A percentile compares a stretch with the other conserved stretches of the same genome.
phyloP scores from a whole-genome alignment of 2,888 invertebrate species.

The Metacarcinus magister region DNA sequence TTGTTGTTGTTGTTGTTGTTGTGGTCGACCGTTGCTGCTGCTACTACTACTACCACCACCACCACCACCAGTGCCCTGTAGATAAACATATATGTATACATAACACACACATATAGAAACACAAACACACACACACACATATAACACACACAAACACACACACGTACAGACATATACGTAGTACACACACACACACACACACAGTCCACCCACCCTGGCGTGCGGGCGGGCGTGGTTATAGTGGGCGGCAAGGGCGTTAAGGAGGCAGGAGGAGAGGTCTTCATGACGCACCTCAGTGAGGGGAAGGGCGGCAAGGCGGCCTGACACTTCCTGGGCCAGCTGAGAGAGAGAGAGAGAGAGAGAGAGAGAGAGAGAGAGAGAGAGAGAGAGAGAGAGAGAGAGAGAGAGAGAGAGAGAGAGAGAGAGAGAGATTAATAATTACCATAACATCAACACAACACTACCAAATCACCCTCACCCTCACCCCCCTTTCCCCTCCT shows the following conservation, averaged over 20 bases:
- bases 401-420: background rate
- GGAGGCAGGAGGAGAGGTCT: background rate
- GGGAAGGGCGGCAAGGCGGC: background rate
- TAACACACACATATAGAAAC: background rate
- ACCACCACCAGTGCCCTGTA: background rate
- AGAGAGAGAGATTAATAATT: background rate
- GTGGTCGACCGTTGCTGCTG: background rate
- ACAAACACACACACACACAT: background rate
- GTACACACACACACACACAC: background rate
- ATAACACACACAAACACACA: background rate
- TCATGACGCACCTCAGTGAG: background rate
- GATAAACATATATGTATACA: too few relatives aligned
- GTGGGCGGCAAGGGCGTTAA: background rate
- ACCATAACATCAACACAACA: too few relatives aligned
- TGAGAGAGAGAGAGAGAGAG: background rate
- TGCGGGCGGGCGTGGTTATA: background rate
- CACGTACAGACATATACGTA: background rate
- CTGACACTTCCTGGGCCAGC: background rate
- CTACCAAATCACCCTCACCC: background rate
- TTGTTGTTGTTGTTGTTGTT: background rate
- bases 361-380: background rate
- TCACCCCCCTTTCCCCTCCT: background rate
- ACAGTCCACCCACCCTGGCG: background rate
- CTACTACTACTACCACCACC: background rate
- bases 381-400: background rate